These are phyloP conservation scores for Odontophorus gujanensis DNA, from an alignment of 2,113 vertebrate species.

Conservation along the genomic window DNA sequence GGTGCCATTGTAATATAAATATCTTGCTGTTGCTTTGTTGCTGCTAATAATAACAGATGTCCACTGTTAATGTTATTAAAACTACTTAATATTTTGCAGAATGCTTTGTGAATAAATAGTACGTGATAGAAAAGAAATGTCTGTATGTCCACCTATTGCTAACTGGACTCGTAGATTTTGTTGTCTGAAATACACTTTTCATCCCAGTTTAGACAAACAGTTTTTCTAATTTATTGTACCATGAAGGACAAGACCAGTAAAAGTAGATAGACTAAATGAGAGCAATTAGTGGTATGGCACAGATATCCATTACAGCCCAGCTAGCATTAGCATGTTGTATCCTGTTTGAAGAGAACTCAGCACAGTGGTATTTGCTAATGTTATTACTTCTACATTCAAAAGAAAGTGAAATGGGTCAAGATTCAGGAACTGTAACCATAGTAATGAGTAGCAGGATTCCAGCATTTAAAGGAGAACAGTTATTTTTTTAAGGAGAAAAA, in stretches of 20 bases:
- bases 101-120: not conserved
- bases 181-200: not conserved
- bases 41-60: not conserved
- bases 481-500: not conserved
- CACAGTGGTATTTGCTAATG: conserved; percentile 11
- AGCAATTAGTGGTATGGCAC: not conserved
- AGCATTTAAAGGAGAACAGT: not conserved
- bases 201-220: not conserved
- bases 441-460: not conserved
- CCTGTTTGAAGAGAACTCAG: not conserved
- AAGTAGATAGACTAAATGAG: not conserved
- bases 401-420: conserved; percentile 14
- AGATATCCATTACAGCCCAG: not conserved
- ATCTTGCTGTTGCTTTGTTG: not conserved
- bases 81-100: not conserved
- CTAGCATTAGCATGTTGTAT: not conserved
- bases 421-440: conserved; percentile 23
- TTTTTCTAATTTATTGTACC: not conserved
- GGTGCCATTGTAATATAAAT: not conserved
- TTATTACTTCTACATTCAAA: not conserved
- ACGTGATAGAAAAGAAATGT: not conserved
- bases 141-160: not conserved
- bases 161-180: not conserved
- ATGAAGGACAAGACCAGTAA: not conserved
- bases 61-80: not conserved